These are phyloP conservation scores for Gymnothorax reevesii DNA, from an alignment of 2,797 vertebrate species.

Conservation along the genomic window DNA sequence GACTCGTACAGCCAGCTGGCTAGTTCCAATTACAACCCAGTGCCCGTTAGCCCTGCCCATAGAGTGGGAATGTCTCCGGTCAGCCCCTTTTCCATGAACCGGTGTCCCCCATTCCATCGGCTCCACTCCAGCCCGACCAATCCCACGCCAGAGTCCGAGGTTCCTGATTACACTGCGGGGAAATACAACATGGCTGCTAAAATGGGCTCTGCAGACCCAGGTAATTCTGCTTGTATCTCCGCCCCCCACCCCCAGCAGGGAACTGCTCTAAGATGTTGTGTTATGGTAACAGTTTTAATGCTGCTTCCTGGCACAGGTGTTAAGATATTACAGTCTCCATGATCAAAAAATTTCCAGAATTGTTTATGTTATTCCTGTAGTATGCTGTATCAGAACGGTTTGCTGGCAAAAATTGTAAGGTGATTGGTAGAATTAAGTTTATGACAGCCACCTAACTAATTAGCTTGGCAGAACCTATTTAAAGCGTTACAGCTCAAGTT, in stretches of 20 bases:
- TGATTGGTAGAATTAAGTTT: background rate
- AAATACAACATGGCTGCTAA: constrained; percentile 35
- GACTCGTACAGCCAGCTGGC: constrained; percentile 36
- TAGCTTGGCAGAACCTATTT: background rate
- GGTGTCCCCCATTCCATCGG: constrained; percentile 44
- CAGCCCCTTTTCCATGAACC: constrained; percentile 1
- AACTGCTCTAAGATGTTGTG: background rate
- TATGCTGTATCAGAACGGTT: background rate
- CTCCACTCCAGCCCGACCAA: constrained; percentile 60
- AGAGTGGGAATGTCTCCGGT: background rate
- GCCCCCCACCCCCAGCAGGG: background rate
- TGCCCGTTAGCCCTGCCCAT: constrained; percentile 45
- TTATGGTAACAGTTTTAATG: background rate
- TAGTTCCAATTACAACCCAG: constrained; percentile 13
- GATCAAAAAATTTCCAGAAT: background rate
- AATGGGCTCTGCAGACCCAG: constrained; percentile 50
- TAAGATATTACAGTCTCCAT: background rate
- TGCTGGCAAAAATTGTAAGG: too few species aligned
- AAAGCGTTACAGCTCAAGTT: background rate
- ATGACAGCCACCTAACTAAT: background rate
- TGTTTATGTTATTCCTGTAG: background rate
- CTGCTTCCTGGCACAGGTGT: background rate
- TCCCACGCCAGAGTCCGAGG: constrained; percentile 28
- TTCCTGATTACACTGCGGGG: constrained; percentile 42
- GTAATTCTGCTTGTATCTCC: constrained; percentile 40